Base-by-base conservation (phyloP, 2,113 vertebrate species). In the Vulpes lagopus region DNA sequence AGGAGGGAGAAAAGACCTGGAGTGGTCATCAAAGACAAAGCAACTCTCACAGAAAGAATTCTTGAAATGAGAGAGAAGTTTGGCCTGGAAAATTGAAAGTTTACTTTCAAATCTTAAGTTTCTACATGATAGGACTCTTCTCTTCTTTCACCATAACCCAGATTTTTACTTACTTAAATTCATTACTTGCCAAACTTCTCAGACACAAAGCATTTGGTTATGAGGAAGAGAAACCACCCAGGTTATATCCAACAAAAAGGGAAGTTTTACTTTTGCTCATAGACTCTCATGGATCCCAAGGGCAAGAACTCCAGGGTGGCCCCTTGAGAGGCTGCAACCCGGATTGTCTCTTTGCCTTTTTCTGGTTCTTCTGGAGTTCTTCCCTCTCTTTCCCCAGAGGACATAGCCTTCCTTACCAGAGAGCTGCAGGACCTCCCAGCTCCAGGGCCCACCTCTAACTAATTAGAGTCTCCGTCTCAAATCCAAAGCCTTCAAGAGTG, bases 71-170 rank as follows among this genome's bases (percentile, higher is more conserved):
- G 32, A 53, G n/a, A 64, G 14, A 82, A 55, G 22, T 73, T 43
- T 55, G 65, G 19, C 32, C 71, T 60, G 15, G n/a, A 60, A 57
- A 30, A 19, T 25, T 91, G 4, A 22, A 95, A 30, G 35, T 95
- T 87, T 94, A 35, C 95, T 59, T 53, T 14, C n/a, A 87, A 79
- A 84, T 71, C 69, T 92, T 90, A 78, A 95, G 71, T 65, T 60
- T 55, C 35, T 49, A 10, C 19, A 38, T 27, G 15, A n/a, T 27
- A 81, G 6, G 19, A 91, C 25, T 94, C 53, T 92, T 95, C 38
- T 57, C 12, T 55, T 91, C 35, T 89, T 69, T 71, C 32, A 59
- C 79, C 55, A 12, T 6, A 85, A 53, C 19, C 38, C 60, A 69
- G 49, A 51, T 83, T 95, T 93, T 83, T 76, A 57, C 9, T 15